A percentile compares a stretch with the other conserved stretches of the same genome.
Evolutionary conservation across 2,888 invertebrate species (phyloP).

Genomic region (Dicroscelio sp.): DNA sequence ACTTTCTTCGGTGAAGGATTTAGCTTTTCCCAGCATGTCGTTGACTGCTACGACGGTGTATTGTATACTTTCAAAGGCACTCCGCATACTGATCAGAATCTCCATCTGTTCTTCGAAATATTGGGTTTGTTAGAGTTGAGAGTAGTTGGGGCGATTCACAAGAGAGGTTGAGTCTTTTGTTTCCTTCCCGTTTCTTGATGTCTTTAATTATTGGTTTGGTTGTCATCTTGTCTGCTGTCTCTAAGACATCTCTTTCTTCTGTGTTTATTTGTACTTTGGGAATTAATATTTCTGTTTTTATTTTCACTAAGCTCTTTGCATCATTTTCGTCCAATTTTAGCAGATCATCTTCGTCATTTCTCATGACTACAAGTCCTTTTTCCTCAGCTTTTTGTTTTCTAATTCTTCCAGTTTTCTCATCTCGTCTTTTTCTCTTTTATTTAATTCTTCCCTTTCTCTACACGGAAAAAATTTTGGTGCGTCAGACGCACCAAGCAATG

Average conservation of each 20-base stretch:
- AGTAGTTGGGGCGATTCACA: background rate
- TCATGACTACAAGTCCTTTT: background rate
- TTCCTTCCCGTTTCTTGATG: background rate
- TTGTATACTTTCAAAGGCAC: background rate
- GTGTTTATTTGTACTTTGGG: background rate
- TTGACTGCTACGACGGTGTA: background rate
- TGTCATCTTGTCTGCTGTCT: background rate
- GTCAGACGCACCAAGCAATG: too few relatives aligned
- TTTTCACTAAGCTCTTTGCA: background rate
- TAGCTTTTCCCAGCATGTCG: background rate
- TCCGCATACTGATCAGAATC: background rate
- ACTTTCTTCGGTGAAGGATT: background rate
- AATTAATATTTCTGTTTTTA: background rate
- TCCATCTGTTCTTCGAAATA: background rate
- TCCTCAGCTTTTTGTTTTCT: background rate
- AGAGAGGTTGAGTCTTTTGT: background rate
- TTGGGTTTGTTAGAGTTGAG: background rate
- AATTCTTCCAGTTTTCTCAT: background rate
- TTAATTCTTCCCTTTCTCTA: background rate
- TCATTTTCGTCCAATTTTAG: background rate
- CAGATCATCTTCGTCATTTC: background rate
- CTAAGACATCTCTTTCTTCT: background rate
- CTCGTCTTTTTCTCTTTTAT: background rate
- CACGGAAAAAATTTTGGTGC: too few relatives aligned
- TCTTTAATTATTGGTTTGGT: background rate